Evolutionary conservation across 2,797 vertebrate genomes (phyloP).

Genomic region (Paedocypris micromegethes): DNA sequence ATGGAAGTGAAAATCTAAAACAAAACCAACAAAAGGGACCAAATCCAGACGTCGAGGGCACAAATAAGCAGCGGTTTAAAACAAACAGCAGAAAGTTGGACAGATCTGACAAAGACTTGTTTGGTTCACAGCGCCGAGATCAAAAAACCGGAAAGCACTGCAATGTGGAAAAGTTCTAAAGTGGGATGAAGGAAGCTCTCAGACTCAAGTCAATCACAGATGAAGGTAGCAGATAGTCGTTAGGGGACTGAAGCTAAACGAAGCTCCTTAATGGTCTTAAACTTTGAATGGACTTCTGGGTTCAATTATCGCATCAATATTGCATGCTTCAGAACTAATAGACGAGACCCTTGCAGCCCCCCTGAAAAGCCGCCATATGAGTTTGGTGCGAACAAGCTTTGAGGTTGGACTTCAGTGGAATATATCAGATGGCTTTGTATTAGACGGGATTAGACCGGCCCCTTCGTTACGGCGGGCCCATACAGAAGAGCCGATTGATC

Average conservation of each 20-base stretch:
- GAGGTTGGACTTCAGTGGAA: constrained; percentile 57
- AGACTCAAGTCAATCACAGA: constrained; percentile 38
- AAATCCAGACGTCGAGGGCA: not conserved
- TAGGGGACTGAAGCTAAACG: constrained; percentile 49
- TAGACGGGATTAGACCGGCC: constrained; percentile 67
- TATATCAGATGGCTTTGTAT: constrained; percentile 70
- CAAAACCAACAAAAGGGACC: too few species aligned
- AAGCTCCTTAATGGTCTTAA: constrained; percentile 66
- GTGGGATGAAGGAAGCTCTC: constrained; percentile 30
- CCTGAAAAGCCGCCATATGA: constrained; percentile 54
- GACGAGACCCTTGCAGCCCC: constrained; percentile 44
- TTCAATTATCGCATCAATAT: constrained; percentile 75
- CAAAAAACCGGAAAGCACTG: constrained; percentile 12
- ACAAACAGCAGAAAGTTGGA: not conserved
- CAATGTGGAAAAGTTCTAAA: constrained; percentile 22
- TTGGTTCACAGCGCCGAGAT: constrained; percentile 7
- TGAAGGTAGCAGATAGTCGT: constrained; percentile 36
- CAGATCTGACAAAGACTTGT: not conserved
- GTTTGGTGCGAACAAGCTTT: constrained; percentile 71
- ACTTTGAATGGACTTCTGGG: constrained; percentile 70
- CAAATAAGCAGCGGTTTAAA: not conserved
- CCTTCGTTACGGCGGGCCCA: constrained; percentile 62
- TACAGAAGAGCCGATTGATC: constrained; percentile 64
- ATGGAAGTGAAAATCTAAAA: too few species aligned
- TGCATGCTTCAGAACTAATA: constrained; percentile 73